Base-by-base conservation (phyloP, 2,113 vertebrate species). In the Castor canadensis region DNA sequence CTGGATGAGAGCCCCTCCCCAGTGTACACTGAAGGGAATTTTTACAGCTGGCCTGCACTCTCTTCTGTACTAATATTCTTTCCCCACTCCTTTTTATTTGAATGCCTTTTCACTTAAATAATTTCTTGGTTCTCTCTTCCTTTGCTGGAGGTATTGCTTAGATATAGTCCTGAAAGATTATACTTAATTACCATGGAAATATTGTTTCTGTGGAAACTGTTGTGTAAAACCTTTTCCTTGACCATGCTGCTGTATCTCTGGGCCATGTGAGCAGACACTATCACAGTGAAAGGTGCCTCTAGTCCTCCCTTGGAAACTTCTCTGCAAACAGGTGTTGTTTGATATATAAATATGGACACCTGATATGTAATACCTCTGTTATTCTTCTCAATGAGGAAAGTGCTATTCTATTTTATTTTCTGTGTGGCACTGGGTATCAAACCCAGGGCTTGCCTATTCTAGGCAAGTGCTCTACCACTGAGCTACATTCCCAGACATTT, bases 141-240 rank as follows among this genome's bases (percentile, higher is more conserved):
- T 73, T 40, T 91, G 0, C 32, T 88, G 26, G 64, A 91, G 49
- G 26, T 60, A 6, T 60, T 60, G 24, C 58, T 60, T 60, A 85
- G 56, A 54, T 64, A 62, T 13, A 92, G 28, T 77, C 58, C 88
- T 85, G 26, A 80, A 89, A 89, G 60, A 30, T 64, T 54, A 69
- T 73, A n/a, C 54, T 13, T 89, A 30, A 73, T 89, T 86, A 56
- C 58, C 52, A 81, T 64, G 66, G 24, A 94, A 80, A 92, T 89
- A 72, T 32, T 40, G 38, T 93, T 84, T 93, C 54, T 87, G 28
- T 60, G 71, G 62, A 87, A 93, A 87, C 45, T 26, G 15, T 73
- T 81, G 22, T 81, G 17, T 69, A 52, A 85, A 43, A 80, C 45
- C 32, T 38, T 67, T 26, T 60, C 32, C 67, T 84, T 60, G 52